Conservation (phyloP, 1,140 invertebrate genomes). For the Macrostomum lignano region DNA sequence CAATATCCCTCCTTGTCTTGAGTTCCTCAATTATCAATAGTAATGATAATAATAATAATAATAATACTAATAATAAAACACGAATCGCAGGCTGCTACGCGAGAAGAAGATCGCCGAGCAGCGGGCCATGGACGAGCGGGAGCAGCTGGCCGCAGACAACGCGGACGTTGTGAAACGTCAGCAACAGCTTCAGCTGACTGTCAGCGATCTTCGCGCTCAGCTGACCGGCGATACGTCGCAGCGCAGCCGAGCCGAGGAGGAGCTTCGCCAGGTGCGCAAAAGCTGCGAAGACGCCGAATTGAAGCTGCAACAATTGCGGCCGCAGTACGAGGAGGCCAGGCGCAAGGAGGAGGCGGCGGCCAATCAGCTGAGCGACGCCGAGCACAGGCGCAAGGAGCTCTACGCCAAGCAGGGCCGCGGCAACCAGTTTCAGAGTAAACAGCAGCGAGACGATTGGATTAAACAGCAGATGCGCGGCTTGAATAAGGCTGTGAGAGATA, state of each 20-base stretch:
- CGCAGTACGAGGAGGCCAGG: slow-evolving; percentile 74
- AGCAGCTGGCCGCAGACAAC: slow-evolving; percentile 3
- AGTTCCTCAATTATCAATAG: too few species aligned
- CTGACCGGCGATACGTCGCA: slow-evolving; percentile 19
- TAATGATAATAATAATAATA: too few species aligned
- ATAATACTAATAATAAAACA: too few species aligned
- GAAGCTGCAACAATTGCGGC: slow-evolving; percentile 53
- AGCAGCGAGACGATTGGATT: slow-evolving; percentile 84
- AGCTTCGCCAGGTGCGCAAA: slow-evolving; percentile 53
- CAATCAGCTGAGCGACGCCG: slow-evolving; percentile 51
- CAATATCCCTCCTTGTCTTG: too few species aligned
- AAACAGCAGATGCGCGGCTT: slow-evolving; percentile 47
- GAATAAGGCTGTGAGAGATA: slow-evolving; percentile 31
- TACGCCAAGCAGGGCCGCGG: slow-evolving; percentile 92
- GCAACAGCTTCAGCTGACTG: slow-evolving; percentile 2
- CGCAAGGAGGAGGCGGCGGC: slow-evolving; percentile 50
- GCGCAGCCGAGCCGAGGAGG: slow-evolving; percentile 45
- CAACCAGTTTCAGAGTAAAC: slow-evolving; percentile 76
- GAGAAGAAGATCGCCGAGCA: too few species aligned
- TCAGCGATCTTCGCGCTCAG: slow-evolving; percentile 1
- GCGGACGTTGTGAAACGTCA: slow-evolving; percentile 3
- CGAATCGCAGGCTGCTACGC: too few species aligned
- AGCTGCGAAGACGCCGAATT: slow-evolving; percentile 54
- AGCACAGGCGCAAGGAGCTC: slow-evolving; percentile 87
- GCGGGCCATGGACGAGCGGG: too few species aligned